phyloP scores from a whole-genome alignment of 2,888 invertebrate genomes.

The Sphaerophoria taeniata region DNA sequence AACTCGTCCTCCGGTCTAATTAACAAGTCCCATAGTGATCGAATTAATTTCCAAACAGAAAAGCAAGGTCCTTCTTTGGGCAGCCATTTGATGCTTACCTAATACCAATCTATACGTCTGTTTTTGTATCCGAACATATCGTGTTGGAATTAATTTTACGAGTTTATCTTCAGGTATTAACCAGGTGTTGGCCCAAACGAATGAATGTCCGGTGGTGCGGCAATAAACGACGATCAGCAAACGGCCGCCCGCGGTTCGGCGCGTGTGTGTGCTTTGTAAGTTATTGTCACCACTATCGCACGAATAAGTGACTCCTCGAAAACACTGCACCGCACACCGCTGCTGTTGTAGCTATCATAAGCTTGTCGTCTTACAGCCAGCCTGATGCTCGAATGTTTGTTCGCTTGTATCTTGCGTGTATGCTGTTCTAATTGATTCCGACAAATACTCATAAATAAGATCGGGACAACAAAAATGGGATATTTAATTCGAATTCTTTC shows the following conservation, averaged over 20 bases:
- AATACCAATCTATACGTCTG: conserved; percentile 8
- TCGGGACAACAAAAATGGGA: conserved; percentile 67
- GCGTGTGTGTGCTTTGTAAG: conserved; percentile 41
- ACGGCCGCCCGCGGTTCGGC: not conserved
- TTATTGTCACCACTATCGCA: conserved; percentile 62
- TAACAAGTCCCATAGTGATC: conserved; percentile 66
- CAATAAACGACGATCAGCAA: too few relatives aligned
- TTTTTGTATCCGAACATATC: conserved; percentile 40
- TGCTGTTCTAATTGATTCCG: conserved; percentile 67
- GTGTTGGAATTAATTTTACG: conserved; percentile 70
- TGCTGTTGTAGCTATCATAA: conserved; percentile 10
- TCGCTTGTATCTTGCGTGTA: conserved; percentile 47
- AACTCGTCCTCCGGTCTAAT: conserved; percentile 57
- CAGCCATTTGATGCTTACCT: not conserved
- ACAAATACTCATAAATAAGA: conserved; percentile 72
- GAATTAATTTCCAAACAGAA: too few relatives aligned
- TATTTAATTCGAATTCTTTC: conserved; percentile 68
- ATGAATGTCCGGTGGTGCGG: not conserved
- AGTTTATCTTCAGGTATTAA: conserved; percentile 65
- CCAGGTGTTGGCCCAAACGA: conserved; percentile 51
- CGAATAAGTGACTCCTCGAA: conserved; percentile 40
- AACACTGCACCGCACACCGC: not conserved
- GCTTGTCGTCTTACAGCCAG: conserved; percentile 40
- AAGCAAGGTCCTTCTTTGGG: conserved; percentile 52
- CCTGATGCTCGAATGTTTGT: conserved; percentile 27